phyloP scores from a whole-genome alignment of 2,888 invertebrate genomes.

The Xylophagus ater region DNA sequence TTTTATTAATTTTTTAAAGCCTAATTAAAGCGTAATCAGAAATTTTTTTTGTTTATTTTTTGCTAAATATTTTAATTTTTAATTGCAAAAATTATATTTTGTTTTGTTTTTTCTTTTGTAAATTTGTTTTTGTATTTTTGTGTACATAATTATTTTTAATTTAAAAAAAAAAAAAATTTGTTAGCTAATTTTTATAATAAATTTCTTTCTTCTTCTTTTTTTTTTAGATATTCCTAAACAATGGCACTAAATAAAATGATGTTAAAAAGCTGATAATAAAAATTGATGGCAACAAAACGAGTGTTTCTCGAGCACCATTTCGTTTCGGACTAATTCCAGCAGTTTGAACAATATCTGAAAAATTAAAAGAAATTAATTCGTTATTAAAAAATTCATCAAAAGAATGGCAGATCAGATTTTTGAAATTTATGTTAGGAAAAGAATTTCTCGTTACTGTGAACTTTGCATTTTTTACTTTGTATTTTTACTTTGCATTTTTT shows the following conservation, averaged over 20 bases:
- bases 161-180: neutral
- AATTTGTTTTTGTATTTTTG: neutral
- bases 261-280: slow-evolving; percentile 4
- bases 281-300: slow-evolving; percentile 5
- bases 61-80: neutral
- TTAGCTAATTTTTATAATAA: too few species aligned
- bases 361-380: neutral
- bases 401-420: too few species aligned
- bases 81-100: neutral
- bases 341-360: slow-evolving; percentile 10
- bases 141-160: neutral
- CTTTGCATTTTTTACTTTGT: too few species aligned
- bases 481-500: too few species aligned
- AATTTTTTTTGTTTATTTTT: neutral
- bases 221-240: slow-evolving; percentile 6
- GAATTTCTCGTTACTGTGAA: too few species aligned
- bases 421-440: too few species aligned
- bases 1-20: slow-evolving; percentile 6
- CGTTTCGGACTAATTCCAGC: slow-evolving; percentile 5
- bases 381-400: neutral
- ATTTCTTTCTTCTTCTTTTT: too few species aligned
- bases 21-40: slow-evolving; percentile 9
- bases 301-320: slow-evolving; percentile 1
- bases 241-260: slow-evolving; percentile 11
- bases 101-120: neutral